phyloP scores from a whole-genome alignment of 2,797 vertebrate species.

The Danio jaintianensis region DNA sequence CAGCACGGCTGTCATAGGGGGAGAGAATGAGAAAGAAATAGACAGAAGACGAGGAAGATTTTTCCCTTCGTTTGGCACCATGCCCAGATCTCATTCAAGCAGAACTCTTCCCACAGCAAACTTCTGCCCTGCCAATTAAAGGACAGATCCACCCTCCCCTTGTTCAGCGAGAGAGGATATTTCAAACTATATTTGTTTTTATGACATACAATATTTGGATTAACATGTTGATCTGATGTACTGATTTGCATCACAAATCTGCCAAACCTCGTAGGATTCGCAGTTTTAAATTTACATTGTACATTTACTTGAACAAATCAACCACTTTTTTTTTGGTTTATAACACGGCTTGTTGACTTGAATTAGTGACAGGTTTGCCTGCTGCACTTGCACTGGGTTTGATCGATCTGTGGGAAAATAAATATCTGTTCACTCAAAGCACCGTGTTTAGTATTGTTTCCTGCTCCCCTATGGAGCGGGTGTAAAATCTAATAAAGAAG shows the following conservation, averaged over 20 bases:
- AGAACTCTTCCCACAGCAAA: constrained; percentile 92
- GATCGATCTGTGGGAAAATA: constrained; percentile 72
- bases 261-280: not conserved
- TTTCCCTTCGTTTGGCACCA: constrained; percentile 94
- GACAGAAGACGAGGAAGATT: constrained; percentile 60
- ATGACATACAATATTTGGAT: constrained; percentile 48
- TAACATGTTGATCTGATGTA: constrained; percentile 30
- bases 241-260: constrained; percentile 21
- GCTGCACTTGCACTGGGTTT: constrained; percentile 67
- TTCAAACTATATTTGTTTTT: constrained; percentile 61
- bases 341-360: constrained; percentile 64
- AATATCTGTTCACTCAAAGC: constrained; percentile 80
- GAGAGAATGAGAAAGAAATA: constrained; percentile 80
- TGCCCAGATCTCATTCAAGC: constrained; percentile 97
- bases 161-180: constrained; percentile 74
- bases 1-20: constrained; percentile 88
- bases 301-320: constrained; percentile 38
- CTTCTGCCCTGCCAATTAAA: constrained; percentile 89
- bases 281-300: constrained; percentile 38
- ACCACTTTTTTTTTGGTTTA: constrained; percentile 19
- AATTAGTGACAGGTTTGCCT: constrained; percentile 59
- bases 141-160: constrained; percentile 62
- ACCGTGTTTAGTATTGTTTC: constrained; percentile 78
- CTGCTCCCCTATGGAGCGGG: constrained; percentile 72
- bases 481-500: constrained; percentile 84